A percentile compares a stretch with the other conserved stretches of the same genome.
Conservation (phyloP, 2,888 invertebrate species). For the Notodonta ziczac region DNA sequence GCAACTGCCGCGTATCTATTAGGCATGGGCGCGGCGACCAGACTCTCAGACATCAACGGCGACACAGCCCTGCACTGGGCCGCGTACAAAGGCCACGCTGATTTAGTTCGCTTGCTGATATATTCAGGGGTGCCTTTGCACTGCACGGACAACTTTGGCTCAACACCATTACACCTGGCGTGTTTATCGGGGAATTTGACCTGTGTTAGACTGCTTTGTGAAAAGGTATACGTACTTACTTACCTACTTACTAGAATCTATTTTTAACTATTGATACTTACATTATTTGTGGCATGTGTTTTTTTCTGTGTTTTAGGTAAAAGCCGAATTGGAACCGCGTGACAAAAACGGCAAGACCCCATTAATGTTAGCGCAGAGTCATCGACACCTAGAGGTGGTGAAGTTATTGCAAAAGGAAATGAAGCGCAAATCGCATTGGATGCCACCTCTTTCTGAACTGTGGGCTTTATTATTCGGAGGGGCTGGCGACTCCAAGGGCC, state of each 20-base stretch:
- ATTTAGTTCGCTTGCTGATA: slow-evolving; percentile 93
- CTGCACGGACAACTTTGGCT: slow-evolving; percentile 96
- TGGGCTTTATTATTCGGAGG: slow-evolving; percentile 96
- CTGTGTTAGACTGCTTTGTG: slow-evolving; percentile 94
- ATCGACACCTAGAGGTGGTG: slow-evolving; percentile 93
- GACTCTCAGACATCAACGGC: slow-evolving; percentile 95
- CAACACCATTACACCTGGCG: slow-evolving; percentile 95
- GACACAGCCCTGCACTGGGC: slow-evolving; percentile 98
- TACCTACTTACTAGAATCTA: slow-evolving; percentile 3
- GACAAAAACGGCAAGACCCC: slow-evolving; percentile 98
- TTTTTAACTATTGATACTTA: background rate
- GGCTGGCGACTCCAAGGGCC: slow-evolving; percentile 95
- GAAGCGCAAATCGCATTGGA: slow-evolving; percentile 92
- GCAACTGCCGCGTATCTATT: slow-evolving; percentile 95
- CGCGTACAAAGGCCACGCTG: slow-evolving; percentile 96
- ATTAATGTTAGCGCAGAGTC: slow-evolving; percentile 94
- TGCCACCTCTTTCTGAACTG: slow-evolving; percentile 94
- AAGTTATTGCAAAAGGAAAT: slow-evolving; percentile 92
- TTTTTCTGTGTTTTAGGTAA: slow-evolving; percentile 83
- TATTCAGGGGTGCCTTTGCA: slow-evolving; percentile 96
- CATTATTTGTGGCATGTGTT: background rate
- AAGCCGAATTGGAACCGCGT: slow-evolving; percentile 92
- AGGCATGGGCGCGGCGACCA: slow-evolving; percentile 94
- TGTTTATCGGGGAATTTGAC: slow-evolving; percentile 94
- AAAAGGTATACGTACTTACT: slow-evolving; percentile 87